These are phyloP conservation scores for Crotalus helleri DNA, from an alignment of 2,113 vertebrate species.

Conservation along the genomic window DNA sequence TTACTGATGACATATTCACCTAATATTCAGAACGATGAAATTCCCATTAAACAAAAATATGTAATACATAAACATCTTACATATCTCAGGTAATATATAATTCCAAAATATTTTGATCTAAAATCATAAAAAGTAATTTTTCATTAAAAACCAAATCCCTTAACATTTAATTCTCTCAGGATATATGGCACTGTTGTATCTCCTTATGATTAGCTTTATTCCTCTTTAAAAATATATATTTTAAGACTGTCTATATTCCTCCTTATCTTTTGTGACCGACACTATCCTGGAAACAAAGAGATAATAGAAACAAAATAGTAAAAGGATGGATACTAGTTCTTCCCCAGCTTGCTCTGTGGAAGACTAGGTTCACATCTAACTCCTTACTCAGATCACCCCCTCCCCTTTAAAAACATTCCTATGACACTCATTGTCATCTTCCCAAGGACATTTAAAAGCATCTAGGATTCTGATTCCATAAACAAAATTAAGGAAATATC, in stretches of 20 bases:
- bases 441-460: slow-evolving; percentile 2
- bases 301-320: slow-evolving; percentile 22
- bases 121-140: not conserved
- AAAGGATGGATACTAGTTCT: slow-evolving; percentile 44
- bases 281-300: slow-evolving; percentile 19
- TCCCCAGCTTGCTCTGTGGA: slow-evolving; percentile 33
- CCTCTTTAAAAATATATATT: not conserved
- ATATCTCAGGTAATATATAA: not conserved
- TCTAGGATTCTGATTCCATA: slow-evolving; percentile 31
- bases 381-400: slow-evolving; percentile 2
- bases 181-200: slow-evolving; percentile 1
- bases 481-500: slow-evolving; percentile 28
- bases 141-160: not conserved
- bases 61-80: not conserved
- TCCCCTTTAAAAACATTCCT: not conserved
- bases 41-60: not conserved
- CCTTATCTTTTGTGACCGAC: slow-evolving; percentile 7
- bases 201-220: slow-evolving; percentile 6
- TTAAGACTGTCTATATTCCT: not conserved
- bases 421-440: slow-evolving; percentile 13
- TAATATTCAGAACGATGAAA: not conserved
- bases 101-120: not conserved
- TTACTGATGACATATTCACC: not conserved
- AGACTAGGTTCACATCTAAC: slow-evolving; percentile 48
- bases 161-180: not conserved